Evolutionary conservation across 2,888 invertebrate species (phyloP).

Genomic region (Bembecia ichneumoniformis): DNA sequence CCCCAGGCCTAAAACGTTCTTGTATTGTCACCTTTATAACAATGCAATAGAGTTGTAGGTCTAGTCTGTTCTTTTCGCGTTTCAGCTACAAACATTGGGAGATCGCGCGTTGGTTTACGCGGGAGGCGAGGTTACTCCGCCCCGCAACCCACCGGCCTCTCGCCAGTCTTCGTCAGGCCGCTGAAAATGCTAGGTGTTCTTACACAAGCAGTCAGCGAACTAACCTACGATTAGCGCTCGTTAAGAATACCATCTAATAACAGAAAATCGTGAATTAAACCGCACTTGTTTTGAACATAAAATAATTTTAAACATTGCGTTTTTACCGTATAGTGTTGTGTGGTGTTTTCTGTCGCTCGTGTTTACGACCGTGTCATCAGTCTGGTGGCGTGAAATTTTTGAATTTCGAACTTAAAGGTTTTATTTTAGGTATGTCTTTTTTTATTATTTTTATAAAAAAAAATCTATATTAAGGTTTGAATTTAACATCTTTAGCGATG

Average conservation of each 20-base stretch:
- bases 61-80: neutral
- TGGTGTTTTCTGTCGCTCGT: neutral
- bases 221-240: too few species aligned
- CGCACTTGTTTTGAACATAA: neutral
- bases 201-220: neutral
- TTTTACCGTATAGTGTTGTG: neutral
- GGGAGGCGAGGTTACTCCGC: neutral
- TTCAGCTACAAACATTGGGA: neutral
- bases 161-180: neutral
- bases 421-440: neutral
- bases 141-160: neutral
- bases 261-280: neutral
- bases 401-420: neutral
- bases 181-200: neutral
- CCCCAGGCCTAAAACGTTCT: too few species aligned
- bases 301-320: neutral
- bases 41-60: too few species aligned
- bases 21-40: too few species aligned
- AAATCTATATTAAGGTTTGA: too few species aligned
- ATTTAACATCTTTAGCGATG: too few species aligned
- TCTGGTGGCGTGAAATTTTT: neutral
- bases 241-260: neutral
- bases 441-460: too few species aligned
- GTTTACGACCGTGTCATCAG: neutral
- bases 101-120: neutral